Base-by-base conservation (phyloP, 1,140 invertebrate genomes). In the Danaus melanippus region DNA sequence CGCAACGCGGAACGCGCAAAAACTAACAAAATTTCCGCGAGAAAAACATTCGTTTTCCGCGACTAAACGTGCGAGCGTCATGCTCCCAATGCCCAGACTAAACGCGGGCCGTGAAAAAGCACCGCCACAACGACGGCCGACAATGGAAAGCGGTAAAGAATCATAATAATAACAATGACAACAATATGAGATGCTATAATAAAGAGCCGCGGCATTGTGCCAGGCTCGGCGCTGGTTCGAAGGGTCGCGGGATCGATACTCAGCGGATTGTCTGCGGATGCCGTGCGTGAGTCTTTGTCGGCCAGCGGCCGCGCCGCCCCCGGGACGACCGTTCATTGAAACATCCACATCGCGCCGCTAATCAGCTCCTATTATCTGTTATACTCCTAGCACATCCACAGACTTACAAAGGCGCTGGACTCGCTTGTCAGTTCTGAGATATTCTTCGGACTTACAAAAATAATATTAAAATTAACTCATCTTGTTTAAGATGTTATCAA, bases 131-230 rank as follows among this genome's bases (percentile, higher is more conserved):
- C 79, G 84, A 71, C 72, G 77, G 67, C 76, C 83, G 83, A 86
- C 83, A 86, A 86, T 84, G 83, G 79, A 84, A 86, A 86, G 83
- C 83, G 81, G 81, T 81, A 84, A 86, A 86, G 84, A 86, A 86
- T 86, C 84, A 86, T 86, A 86, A 86, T 84, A 86, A 86, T 86
- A 86, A 86, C 83, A 86, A 86, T 86, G 83, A 86, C 84, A 86
- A 86, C 84, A 86, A 86, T 86, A 82, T 86, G 81, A 84, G 84
- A 86, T 86, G 81, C 76, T 83, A 86, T 86, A 86, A 86, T 86
- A 86, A 86, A 84, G 81, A 86, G 78, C 77, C 67, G 70, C 76
- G 79, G 79, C 74, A 83, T 84, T 84, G 81, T 84, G 79, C 79
- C 68, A 72, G 76, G 73, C 74, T 73, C 79, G 77, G 72, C 70